phyloP scores from a whole-genome alignment of 2,888 invertebrate species.

The Dicranocentrus wangi region DNA sequence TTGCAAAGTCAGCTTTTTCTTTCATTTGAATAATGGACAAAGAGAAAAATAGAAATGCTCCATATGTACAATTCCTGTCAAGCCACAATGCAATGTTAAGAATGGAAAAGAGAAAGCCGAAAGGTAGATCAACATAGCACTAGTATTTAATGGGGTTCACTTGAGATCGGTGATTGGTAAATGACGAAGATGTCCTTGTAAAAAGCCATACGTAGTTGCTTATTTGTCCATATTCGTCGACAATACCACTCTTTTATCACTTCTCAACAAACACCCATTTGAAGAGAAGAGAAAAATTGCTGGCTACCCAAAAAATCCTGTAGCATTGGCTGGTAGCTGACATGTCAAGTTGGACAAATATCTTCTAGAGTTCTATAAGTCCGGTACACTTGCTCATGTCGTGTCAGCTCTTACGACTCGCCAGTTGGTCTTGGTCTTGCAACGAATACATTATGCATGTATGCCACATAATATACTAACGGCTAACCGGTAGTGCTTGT shows the following conservation, averaged over 20 bases:
- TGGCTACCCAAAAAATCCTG: too few relatives aligned
- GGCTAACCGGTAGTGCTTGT: background rate
- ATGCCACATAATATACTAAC: background rate
- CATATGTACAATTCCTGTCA: constrained; percentile 2
- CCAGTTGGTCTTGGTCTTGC: background rate
- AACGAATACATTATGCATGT: too few relatives aligned
- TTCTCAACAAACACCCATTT: background rate
- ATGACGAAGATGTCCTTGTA: constrained; percentile 56
- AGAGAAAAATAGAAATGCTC: constrained; percentile 20
- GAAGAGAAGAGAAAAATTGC: too few relatives aligned
- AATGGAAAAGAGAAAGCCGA: background rate
- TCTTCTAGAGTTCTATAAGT: background rate
- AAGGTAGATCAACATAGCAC: constrained; percentile 3
- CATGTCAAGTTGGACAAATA: constrained; percentile 31
- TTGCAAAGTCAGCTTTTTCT: background rate
- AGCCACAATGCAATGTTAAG: background rate
- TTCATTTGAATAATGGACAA: constrained; percentile 20
- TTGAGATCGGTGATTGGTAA: constrained; percentile 41
- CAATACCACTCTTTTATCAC: background rate
- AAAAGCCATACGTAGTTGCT: background rate
- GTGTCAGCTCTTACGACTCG: constrained; percentile 11
- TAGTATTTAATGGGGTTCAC: constrained; percentile 42
- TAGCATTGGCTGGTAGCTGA: background rate
- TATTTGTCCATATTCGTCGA: background rate
- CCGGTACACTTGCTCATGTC: constrained; percentile 28